phyloP scores from a whole-genome alignment of 2,113 vertebrate species.

The Notiomystis cincta region DNA sequence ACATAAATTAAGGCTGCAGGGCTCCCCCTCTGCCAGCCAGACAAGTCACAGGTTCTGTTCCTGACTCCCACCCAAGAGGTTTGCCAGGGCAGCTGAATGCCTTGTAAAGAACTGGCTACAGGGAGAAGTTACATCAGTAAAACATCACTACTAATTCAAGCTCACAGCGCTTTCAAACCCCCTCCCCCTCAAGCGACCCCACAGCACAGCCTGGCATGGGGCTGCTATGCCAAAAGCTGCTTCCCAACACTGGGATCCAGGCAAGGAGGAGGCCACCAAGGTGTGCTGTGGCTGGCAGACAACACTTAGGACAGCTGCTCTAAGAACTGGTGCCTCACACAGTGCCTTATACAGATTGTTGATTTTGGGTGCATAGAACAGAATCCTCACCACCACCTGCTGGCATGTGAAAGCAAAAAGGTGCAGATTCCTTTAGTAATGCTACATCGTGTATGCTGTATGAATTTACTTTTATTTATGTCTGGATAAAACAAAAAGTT shows the following conservation, averaged over 20 bases:
- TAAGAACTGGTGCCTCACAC: background rate
- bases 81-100: background rate
- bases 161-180: background rate
- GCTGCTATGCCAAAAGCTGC: background rate
- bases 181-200: background rate
- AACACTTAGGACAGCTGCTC: background rate
- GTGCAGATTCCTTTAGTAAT: background rate
- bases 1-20: background rate
- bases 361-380: fast-evolving
- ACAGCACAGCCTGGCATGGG: background rate
- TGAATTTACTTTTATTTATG: background rate
- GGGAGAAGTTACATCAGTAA: background rate
- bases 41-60: background rate
- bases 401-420: background rate
- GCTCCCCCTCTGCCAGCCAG: background rate
- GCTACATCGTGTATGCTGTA: too few species aligned
- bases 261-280: background rate
- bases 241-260: fast-evolving
- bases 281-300: background rate
- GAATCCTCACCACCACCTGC: background rate
- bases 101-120: background rate
- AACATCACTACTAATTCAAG: background rate
- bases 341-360: fast-evolving
- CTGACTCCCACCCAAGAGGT: background rate
- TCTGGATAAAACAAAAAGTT: background rate